Conservation (phyloP, 2,113 vertebrate species). For the Plotosus lineatus region DNA sequence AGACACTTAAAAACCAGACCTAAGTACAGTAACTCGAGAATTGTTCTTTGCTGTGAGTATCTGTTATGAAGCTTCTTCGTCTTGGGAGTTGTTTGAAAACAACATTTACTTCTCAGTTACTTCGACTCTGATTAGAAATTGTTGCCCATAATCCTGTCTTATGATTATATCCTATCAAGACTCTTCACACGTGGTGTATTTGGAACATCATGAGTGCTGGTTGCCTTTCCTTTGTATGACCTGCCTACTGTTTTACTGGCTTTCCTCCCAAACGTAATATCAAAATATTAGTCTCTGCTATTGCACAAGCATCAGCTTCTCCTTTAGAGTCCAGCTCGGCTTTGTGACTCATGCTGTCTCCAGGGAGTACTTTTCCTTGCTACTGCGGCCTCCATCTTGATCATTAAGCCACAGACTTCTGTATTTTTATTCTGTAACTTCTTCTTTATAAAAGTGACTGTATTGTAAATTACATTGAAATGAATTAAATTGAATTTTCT, state of each 20-base stretch:
- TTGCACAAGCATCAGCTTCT: background rate
- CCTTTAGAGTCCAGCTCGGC: background rate
- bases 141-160: background rate
- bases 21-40: background rate
- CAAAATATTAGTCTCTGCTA: background rate
- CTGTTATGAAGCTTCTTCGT: background rate
- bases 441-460: background rate
- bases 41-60: background rate
- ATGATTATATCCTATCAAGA: background rate
- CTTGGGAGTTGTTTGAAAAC: background rate
- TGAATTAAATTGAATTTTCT: no score
- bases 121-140: background rate
- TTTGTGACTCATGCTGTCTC: slow-evolving; percentile 9
- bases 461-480: background rate
- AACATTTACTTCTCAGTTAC: background rate
- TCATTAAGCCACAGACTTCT: background rate
- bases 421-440: background rate
- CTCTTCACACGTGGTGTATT: background rate
- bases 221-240: background rate
- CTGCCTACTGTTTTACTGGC: background rate
- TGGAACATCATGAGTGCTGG: background rate
- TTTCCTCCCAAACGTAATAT: background rate
- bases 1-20: background rate
- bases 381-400: background rate
- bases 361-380: background rate